A percentile compares a stretch with the other conserved stretches of the same genome.
These are phyloP conservation scores for Parasteatoda lunata DNA, from an alignment of 2,888 invertebrate genomes.

Conservation along the genomic window DNA sequence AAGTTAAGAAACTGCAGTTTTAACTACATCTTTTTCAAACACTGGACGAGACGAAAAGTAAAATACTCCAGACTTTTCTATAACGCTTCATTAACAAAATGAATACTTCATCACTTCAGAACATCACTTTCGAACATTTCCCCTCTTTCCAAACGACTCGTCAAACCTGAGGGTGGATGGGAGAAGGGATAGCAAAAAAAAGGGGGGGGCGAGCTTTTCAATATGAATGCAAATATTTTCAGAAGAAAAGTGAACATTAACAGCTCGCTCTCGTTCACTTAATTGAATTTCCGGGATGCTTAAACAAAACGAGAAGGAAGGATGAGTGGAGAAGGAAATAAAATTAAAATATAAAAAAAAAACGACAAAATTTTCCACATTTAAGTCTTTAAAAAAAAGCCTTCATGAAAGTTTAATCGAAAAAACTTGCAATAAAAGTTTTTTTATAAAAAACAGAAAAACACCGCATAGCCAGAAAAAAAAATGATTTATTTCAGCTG, in stretches of 20 bases:
- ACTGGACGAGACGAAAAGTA: background rate
- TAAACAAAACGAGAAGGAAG: background rate
- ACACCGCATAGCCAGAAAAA: background rate
- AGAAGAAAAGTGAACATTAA: slow-evolving; percentile 43
- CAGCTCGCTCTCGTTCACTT: slow-evolving; percentile 35
- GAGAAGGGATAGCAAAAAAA: background rate
- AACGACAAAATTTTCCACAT: no score
- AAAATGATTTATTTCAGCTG: background rate
- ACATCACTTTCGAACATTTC: slow-evolving; percentile 6
- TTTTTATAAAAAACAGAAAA: no score
- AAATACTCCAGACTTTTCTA: background rate
- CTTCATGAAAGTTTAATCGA: slow-evolving; percentile 21
- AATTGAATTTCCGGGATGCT: slow-evolving; percentile 45
- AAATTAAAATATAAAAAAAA: background rate
- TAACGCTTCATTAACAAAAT: slow-evolving; percentile 19
- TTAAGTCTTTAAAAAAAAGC: background rate
- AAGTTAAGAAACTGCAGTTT: no score
- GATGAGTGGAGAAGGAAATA: background rate
- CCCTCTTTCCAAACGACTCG: background rate
- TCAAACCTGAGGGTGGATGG: background rate
- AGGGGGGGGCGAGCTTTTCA: slow-evolving; percentile 41
- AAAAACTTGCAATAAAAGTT: background rate
- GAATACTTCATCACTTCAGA: slow-evolving; percentile 44
- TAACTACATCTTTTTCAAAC: background rate
- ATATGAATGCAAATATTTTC: slow-evolving; percentile 62